phyloP scores from a whole-genome alignment of 2,797 vertebrate species.

The Phalanger gymnotis region DNA sequence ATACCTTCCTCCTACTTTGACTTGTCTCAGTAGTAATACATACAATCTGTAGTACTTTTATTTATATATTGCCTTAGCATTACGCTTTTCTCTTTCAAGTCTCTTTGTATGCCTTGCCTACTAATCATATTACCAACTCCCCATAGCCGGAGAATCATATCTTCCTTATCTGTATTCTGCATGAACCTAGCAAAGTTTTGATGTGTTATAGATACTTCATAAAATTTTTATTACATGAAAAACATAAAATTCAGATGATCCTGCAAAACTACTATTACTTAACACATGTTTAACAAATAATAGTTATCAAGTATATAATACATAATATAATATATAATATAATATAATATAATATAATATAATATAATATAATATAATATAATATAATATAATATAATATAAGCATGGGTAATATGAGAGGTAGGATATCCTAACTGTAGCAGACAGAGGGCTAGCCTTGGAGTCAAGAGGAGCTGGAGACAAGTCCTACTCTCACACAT shows the following conservation, averaged over 20 bases:
- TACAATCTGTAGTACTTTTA: neutral
- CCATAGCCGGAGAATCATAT: neutral
- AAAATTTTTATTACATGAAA: neutral
- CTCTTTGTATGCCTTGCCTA: neutral
- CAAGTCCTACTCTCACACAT: neutral
- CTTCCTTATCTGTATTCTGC: slow-evolving; percentile 10
- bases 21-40: neutral
- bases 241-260: neutral
- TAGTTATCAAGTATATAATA: neutral
- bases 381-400: too few relatives aligned
- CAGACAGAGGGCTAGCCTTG: neutral
- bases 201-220: neutral
- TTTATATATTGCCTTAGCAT: neutral
- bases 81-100: slow-evolving; percentile 7
- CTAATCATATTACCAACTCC: slow-evolving; percentile 2
- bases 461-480: neutral
- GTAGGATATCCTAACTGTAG: neutral
- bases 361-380: too few relatives aligned
- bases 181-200: slow-evolving; percentile 9
- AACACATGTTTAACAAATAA: neutral
- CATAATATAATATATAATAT: too few relatives aligned
- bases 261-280: neutral
- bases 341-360: too few relatives aligned
- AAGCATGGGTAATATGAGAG: neutral
- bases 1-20: neutral